A percentile compares a stretch with the other conserved stretches of the same genome.
Conservation (phyloP, 2,888 invertebrate genomes). For the Galeruca laticollis region DNA sequence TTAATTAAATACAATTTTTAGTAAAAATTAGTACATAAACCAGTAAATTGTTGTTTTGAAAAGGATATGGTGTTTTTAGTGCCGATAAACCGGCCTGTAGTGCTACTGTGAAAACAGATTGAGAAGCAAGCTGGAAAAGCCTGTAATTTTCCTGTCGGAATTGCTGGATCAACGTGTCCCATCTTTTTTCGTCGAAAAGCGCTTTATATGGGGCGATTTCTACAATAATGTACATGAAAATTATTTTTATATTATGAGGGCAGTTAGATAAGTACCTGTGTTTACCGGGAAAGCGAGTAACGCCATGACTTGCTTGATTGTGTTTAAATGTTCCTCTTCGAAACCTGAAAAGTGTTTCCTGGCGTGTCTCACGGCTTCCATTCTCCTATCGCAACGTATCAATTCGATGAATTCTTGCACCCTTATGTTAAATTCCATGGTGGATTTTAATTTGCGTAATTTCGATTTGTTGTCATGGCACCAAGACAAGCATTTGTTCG, state of each 20-base stretch:
- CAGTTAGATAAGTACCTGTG: slow-evolving; percentile 69
- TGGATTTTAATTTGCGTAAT: slow-evolving; percentile 92
- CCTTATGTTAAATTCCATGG: slow-evolving; percentile 93
- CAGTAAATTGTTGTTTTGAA: slow-evolving; percentile 37
- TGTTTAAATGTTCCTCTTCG: slow-evolving; percentile 87
- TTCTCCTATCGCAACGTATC: slow-evolving; percentile 84
- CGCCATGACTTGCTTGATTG: slow-evolving; percentile 96
- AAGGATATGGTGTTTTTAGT: slow-evolving; percentile 91
- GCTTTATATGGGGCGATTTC: slow-evolving; percentile 79
- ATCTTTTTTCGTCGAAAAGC: slow-evolving; percentile 77
- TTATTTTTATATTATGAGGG: background rate
- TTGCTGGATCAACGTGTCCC: slow-evolving; percentile 87
- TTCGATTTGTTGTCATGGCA: slow-evolving; percentile 97
- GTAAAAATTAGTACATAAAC: too few relatives aligned
- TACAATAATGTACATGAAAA: slow-evolving; percentile 53
- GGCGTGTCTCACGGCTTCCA: slow-evolving; percentile 96
- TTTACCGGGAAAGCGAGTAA: slow-evolving; percentile 91
- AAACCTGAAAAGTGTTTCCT: slow-evolving; percentile 90
- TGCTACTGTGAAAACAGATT: slow-evolving; percentile 91
- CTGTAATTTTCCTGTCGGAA: slow-evolving; percentile 95
- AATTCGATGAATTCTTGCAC: slow-evolving; percentile 96
- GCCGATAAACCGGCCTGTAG: slow-evolving; percentile 95
- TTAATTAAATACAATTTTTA: too few relatives aligned
- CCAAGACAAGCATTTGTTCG: slow-evolving; percentile 91
- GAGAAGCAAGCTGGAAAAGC: slow-evolving; percentile 91